phyloP scores from a whole-genome alignment of 1,140 invertebrate species.

The Drosophila asahinai region DNA sequence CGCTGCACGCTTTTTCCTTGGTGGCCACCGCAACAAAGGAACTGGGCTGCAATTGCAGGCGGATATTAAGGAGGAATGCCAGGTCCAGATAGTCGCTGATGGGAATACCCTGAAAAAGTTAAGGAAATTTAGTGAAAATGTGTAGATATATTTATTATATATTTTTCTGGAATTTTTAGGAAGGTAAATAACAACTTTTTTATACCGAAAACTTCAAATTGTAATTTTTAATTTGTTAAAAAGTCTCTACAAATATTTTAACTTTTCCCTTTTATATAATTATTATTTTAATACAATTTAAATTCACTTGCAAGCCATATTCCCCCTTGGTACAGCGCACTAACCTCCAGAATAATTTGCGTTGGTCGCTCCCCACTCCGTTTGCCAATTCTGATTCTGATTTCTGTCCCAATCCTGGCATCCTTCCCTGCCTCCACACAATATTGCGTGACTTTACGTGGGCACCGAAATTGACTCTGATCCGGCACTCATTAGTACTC shows the following conservation, averaged over 20 bases:
- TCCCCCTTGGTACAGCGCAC: neutral
- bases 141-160: neutral
- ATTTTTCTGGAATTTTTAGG: too few relatives aligned
- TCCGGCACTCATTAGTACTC: conserved; percentile 75
- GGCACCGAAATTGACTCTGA: conserved; percentile 69
- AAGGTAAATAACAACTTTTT: too few relatives aligned
- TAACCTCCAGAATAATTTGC: conserved; percentile 18
- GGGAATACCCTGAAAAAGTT: conserved; percentile 9
- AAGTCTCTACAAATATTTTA: too few relatives aligned
- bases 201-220: too few relatives aligned
- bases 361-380: conserved; percentile 1
- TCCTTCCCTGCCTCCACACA: conserved; percentile 35
- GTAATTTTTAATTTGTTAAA: too few relatives aligned
- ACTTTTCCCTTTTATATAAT: too few relatives aligned
- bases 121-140: neutral
- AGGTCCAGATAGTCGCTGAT: neutral
- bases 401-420: conserved; percentile 36
- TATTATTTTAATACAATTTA: too few relatives aligned
- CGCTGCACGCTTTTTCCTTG: conserved; percentile 63
- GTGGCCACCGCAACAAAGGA: conserved; percentile 15
- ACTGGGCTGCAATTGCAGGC: conserved; percentile 46
- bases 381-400: conserved; percentile 19
- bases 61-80: neutral
- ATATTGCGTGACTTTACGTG: conserved; percentile 73
- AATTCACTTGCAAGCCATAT: too few relatives aligned